Evolutionary conservation across 53 echinoderm and acorn worm genomes (phyloP), one percentile per base, ranked within the genome.

Genomic region (Paracentrotus lividus): DNA sequence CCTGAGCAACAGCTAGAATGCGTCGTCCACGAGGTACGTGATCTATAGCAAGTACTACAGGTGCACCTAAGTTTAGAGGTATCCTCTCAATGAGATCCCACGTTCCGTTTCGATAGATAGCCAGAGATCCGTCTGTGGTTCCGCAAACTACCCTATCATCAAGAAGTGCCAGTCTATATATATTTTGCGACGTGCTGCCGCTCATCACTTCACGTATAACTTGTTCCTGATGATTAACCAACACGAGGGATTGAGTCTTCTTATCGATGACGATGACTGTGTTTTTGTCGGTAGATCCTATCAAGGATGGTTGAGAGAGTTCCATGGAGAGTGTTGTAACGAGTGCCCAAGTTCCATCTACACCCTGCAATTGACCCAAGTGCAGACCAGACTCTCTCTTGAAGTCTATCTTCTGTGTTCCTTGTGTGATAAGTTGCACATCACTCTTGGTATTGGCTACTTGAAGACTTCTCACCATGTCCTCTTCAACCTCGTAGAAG

Each of bases 111-210:
- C 40, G 72, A 40, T 20, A 72, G 20, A 72, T 72, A 40, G 21
- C 18, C 72, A 72, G 40, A 15, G 72, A 72, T 27, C 72, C 72
- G 40, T 40, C 72, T 13, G 40, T 40, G 4, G 72, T 40, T 40
- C 72, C 72, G 18, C 72, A 72, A 72, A 40, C 72, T 18, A 72
- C 20, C 40, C 40, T 72, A 18, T 72, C 72, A 36, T 72, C 72
- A 18, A 72, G 40, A 72, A 72, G 29, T 38, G 72, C 72, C 72
- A 72, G 72, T 72, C 72, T 36, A 40, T 72, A 72, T 36, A 72
- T 72, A 16, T 72, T 40, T 1, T 40, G 72, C 3, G 72, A 40
- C 36, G 40, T 18, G 16, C 32, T 32, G 5, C 72, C 72, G 72
- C 18, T 21, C 40, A 72, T 40, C 0, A 72, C 72, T 72, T 72